Evolutionary conservation across 2,888 invertebrate species (phyloP).

Genomic region (Steromphala cineraria): DNA sequence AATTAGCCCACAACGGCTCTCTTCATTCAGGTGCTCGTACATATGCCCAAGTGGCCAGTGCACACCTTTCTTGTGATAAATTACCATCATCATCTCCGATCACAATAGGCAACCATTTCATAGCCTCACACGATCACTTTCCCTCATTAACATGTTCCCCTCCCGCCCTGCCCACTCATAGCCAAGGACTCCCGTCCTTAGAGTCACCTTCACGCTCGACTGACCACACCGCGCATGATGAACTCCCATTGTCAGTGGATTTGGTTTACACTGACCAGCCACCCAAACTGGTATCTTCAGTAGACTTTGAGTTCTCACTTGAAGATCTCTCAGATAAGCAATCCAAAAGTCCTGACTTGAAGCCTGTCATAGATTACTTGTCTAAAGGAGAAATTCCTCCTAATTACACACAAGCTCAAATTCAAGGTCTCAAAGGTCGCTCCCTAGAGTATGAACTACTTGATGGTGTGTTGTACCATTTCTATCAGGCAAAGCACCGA

Average conservation of each 20-base stretch:
- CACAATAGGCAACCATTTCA: too few species aligned
- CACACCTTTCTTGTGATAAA: too few species aligned
- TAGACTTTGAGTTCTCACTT: not conserved
- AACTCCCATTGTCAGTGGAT: not conserved
- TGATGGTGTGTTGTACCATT: slow-evolving; percentile 7
- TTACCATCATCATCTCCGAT: too few species aligned
- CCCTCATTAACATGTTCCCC: too few species aligned
- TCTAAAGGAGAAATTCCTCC: not conserved
- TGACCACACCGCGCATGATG: not conserved
- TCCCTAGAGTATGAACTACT: not conserved
- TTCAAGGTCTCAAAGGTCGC: not conserved
- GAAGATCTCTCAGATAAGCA: not conserved
- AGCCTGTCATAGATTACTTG: not conserved
- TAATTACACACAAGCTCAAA: not conserved
- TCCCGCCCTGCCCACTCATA: not conserved
- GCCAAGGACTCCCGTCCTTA: not conserved
- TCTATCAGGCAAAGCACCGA: not conserved
- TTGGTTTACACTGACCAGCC: not conserved
- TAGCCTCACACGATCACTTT: too few species aligned
- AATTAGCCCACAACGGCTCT: too few species aligned
- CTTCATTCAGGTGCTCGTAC: too few species aligned
- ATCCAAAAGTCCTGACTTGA: not conserved
- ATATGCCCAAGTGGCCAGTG: too few species aligned
- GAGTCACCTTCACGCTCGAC: not conserved
- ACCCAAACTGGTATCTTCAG: not conserved